Percentiles rank a stretch among this genome's conserved stretches.
Evolutionary conservation across 1,140 invertebrate species (phyloP).

Genomic region (Oncopodura yosiiana): DNA sequence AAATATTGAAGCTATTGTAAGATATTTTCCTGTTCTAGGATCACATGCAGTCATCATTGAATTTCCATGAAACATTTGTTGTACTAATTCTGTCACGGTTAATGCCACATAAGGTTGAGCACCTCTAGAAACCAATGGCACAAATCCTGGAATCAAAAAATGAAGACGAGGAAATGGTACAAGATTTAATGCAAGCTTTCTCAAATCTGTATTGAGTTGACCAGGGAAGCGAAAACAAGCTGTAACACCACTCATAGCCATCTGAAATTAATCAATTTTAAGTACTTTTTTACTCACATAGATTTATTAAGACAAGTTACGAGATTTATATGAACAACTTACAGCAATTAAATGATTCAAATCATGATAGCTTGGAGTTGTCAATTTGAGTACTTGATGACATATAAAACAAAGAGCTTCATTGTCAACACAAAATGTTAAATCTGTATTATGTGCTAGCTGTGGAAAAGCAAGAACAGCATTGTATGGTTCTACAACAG

Average conservation of each 20-base stretch:
- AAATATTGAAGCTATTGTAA: conserved; percentile 54
- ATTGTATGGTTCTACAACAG: conserved; percentile 45
- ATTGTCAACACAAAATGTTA: conserved; percentile 45
- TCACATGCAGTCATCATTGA: neutral
- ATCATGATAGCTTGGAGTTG: conserved; percentile 44
- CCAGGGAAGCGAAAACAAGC: conserved; percentile 24
- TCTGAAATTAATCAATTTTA: neutral
- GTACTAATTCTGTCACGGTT: conserved; percentile 44
- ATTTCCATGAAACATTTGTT: neutral
- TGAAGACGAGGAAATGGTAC: conserved; percentile 53
- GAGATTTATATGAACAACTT: neutral
- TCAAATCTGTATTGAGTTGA: conserved; percentile 51
- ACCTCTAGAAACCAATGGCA: conserved; percentile 47
- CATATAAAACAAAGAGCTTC: conserved; percentile 46
- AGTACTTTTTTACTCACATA: too few species aligned
- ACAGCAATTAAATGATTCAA: conserved; percentile 42
- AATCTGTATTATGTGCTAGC: conserved; percentile 44
- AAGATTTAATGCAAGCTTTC: conserved; percentile 55
- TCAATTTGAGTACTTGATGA: conserved; percentile 41
- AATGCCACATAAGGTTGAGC: conserved; percentile 39
- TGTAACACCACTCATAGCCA: neutral
- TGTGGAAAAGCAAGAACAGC: conserved; percentile 44
- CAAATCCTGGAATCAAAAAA: conserved; percentile 55
- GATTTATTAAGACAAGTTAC: neutral
- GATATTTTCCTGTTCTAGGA: conserved; percentile 20